Evolutionary conservation across 2,113 vertebrate genomes (phyloP).

Genomic region (Sylvia atricapilla): DNA sequence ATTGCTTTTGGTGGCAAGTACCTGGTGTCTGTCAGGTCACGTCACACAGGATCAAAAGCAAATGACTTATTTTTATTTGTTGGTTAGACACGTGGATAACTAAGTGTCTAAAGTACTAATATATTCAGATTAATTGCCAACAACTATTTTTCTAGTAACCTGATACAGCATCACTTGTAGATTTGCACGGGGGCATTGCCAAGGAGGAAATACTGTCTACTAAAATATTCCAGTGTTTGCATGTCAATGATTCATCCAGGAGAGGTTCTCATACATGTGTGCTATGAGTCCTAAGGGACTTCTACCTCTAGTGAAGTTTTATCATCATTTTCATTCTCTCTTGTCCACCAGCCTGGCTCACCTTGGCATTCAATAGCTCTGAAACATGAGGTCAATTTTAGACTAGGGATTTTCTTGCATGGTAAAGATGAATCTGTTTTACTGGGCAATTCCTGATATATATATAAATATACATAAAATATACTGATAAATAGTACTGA

Average conservation of each 20-base stretch:
- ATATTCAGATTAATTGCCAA: neutral
- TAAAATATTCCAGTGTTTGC: neutral
- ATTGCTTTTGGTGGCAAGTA: neutral
- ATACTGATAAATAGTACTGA: neutral
- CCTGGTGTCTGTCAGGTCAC: neutral
- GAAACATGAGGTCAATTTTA: neutral
- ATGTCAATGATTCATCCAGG: neutral
- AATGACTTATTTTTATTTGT: neutral
- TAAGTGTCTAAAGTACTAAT: neutral
- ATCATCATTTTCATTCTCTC: neutral
- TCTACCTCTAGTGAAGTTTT: neutral
- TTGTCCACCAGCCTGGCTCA: neutral
- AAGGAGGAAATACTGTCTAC: neutral
- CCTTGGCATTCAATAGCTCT: neutral
- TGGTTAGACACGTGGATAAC: neutral
- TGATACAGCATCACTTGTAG: neutral
- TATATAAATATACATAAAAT: too few species aligned
- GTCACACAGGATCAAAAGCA: neutral
- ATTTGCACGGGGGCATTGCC: neutral
- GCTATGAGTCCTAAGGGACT: neutral
- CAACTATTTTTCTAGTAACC: neutral
- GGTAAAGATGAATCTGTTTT: neutral
- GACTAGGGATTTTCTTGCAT: neutral
- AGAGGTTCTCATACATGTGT: neutral
- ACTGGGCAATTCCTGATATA: neutral